Conservation (phyloP, 2,888 invertebrate species). For the Synanthedon formicaeformis region DNA sequence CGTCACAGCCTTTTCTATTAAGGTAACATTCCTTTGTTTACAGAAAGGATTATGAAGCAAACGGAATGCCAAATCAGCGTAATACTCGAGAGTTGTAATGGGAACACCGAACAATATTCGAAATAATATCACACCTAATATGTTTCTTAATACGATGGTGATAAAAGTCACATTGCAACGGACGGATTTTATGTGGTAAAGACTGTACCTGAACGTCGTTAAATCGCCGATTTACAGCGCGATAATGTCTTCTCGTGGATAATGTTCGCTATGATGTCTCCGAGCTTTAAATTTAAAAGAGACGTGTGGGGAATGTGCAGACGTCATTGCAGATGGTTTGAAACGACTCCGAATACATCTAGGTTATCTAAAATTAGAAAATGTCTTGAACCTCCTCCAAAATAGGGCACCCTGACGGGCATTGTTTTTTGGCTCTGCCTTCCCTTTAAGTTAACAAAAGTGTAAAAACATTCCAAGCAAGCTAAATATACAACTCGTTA, state of each 20-base stretch:
- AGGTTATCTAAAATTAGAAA: not conserved
- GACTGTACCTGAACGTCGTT: slow-evolving; percentile 17
- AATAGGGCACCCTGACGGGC: too few species aligned
- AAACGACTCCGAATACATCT: not conserved
- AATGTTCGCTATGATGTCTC: slow-evolving; percentile 16
- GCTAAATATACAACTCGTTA: too few species aligned
- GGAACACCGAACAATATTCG: not conserved
- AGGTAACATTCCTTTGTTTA: not conserved
- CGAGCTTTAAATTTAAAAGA: slow-evolving; percentile 6
- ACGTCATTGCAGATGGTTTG: not conserved
- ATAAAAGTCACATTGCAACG: not conserved
- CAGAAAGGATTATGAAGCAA: not conserved
- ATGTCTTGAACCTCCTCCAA: not conserved
- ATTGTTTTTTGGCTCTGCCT: too few species aligned
- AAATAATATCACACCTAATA: not conserved
- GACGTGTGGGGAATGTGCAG: not conserved
- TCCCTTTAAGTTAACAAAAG: too few species aligned
- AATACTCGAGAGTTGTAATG: not conserved
- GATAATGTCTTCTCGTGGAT: slow-evolving; percentile 28
- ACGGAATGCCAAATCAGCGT: not conserved
- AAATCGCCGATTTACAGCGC: slow-evolving; percentile 45
- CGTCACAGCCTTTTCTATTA: too few species aligned
- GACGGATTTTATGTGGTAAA: not conserved
- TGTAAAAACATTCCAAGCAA: too few species aligned
- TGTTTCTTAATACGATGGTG: not conserved